Base-by-base conservation (phyloP, 2,888 invertebrate species). In the Gryllus longicercus region DNA sequence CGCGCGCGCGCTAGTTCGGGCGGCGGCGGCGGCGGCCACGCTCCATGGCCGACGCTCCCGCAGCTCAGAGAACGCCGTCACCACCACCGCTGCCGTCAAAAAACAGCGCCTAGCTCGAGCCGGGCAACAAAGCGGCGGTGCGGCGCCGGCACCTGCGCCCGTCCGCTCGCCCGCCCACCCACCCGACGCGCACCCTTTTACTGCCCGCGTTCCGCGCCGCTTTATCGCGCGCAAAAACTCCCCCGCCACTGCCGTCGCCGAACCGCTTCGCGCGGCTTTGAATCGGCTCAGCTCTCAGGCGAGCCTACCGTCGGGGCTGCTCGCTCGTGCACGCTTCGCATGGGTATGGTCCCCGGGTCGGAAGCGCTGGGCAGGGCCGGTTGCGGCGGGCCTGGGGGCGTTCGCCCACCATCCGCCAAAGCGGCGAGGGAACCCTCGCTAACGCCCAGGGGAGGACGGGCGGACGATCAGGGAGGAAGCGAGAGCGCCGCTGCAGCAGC, bases 171-270 rank as follows among this genome's bases (percentile, higher is more conserved):
- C 63, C 63, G 38, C n/a, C n/a, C n/a, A n/a, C n/a, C 63, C 63
- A 63, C 63, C 63, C 63, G 14, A 63, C 63, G n/a, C 63, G 14
- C 63, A n/a, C n/a, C 63, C 63, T 63, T n/a, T 63, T 63, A 18
- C 63, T 38, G 63, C 63, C 63, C 63, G 14, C 63, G 63, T 63
- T 14, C n/a, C 63, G 14, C 16, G n/a, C 63, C n/a, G 63, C 63
- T n/a, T 63, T 63, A 63, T 63, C 63, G 63, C n/a, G 63, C 14
- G 63, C 63, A 63, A 63, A 63, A 63, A 63, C 63, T 63, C 63
- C 63, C 63, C 63, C 16, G 16, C n/a, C n/a, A 14, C 63, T 8
- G 63, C 63, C 4, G 63, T 10, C 18, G 14, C 63, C 14, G n/a
- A 8, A 14, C 63, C 63, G 63, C 63, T 38, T 38, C 38, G 4